Base-by-base conservation (phyloP, 2,797 vertebrate genomes). In the Euthynnus affinis region DNA sequence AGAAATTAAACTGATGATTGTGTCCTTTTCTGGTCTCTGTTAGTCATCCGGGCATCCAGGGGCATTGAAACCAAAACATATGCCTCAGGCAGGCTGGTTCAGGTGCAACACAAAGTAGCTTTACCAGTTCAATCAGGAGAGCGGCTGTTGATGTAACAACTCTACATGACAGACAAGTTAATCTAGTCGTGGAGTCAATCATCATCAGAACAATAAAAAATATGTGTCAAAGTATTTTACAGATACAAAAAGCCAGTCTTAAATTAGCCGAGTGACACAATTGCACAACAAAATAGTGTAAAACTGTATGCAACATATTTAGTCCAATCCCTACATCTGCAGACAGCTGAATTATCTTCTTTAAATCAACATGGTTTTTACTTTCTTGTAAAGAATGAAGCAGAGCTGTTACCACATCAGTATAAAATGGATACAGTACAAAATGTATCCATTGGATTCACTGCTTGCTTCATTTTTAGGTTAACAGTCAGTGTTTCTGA, bases 401-500 rank as follows among this genome's bases (percentile, higher is more conserved):
- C 7, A 32, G 7, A 22, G 1, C 10, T 48, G 7, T 42, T 34
- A 34, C 10, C n/a, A 40, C 20, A 53, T 27, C n/a, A 63, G 20
- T 25, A 0, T n/a, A n/a, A n/a, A n/a, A n/a, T n/a, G n/a, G n/a
- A n/a, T n/a, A 29, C 8, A 23, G 12, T 48, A 55, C 3, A 64
- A 64, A 71, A 49, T 14, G 1, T 13, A 20, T 61, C 34, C 15
- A n/a, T 40, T 1, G 22, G n/a, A 23, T 42, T 42, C 2, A 13
- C 23, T 8, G 1, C 1, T 4, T 13, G 20, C 3, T 32, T 37
- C 7, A 18, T 51, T 18, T 22, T 27, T 18, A 62, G 49, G 37
- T 63, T 74, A 9, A 56, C 4, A 53, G 14, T 74, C 25, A 70
- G 0, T 51, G 37, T 44, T 53, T 58, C 46, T 55, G 14, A 59